Evolutionary conservation across 2,888 invertebrate genomes (phyloP).

Genomic region (Heliconius cydno): DNA sequence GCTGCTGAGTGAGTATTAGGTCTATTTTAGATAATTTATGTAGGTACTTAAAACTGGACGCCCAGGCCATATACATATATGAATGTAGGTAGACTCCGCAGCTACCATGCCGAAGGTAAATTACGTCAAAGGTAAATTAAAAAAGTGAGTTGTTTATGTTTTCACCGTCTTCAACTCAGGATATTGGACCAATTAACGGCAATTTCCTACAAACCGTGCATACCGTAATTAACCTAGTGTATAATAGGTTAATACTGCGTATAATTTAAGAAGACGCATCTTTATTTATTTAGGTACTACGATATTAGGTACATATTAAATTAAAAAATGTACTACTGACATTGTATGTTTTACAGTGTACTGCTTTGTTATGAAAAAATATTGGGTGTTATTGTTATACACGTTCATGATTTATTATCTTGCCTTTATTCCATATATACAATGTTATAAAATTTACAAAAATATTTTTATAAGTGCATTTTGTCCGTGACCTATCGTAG

Average conservation of each 20-base stretch:
- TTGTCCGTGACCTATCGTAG: slow-evolving; percentile 32
- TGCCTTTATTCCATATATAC: slow-evolving; percentile 8
- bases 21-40: slow-evolving; percentile 29
- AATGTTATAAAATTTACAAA: slow-evolving; percentile 14
- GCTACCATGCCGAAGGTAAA: neutral
- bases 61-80: neutral
- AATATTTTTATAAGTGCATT: slow-evolving; percentile 35
- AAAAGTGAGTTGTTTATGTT: neutral
- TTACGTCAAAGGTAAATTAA: slow-evolving; percentile 13
- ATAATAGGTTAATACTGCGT: neutral
- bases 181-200: slow-evolving; percentile 4
- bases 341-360: neutral
- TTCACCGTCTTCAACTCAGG: neutral
- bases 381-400: neutral
- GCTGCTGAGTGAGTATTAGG: slow-evolving; percentile 35
- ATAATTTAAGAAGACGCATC: neutral
- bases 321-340: neutral
- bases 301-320: neutral
- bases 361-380: slow-evolving; percentile 10
- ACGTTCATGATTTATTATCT: neutral
- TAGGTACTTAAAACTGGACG: slow-evolving; percentile 36
- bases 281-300: slow-evolving; percentile 9
- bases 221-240: neutral
- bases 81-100: neutral
- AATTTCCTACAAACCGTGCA: neutral